Evolutionary conservation across 1,140 invertebrate species (phyloP), one percentile per base, ranked within the genome.

Genomic region (Drosophila tristis): DNA sequence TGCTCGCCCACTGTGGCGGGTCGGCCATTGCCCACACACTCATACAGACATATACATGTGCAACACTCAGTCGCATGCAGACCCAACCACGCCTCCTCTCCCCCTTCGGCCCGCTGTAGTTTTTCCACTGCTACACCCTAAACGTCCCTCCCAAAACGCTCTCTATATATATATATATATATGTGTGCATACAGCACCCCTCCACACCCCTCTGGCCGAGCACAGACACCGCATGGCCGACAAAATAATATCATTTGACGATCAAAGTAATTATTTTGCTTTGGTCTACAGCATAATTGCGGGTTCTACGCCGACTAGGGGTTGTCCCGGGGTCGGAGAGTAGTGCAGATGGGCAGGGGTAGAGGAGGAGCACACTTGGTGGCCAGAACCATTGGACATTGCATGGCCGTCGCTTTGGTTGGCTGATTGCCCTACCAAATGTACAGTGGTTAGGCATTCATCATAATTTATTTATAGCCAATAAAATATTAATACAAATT

Each of bases 241-340:
- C 78, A 86, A 90, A 90, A 90, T 90, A 91, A 91, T 91, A 91
- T 91, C 82, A 91, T 91, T 90, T 91, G 73, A 74, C 89, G 89
- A 91, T 91, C 89, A 85, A 90, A 89, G 87, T 90, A 90, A 91
- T 91, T 91, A 91, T 91, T 90, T 91, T 85, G 82, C 89, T 89
- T 89, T 81, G 89, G 79, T 91, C 89, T 84, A 87, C 89, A 84
- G 80, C 82, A 90, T 90, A 90, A 90, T 90, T 90, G 80, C 62
- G 73, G 78, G 74, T 78, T 80, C 80, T 73, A 66, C 72, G 48
- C 51, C 44, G 45, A 55, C 60, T 26, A 67, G 67, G 65, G 67
- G 64, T 70, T 70, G 67, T 44, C 64, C 16, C 43, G 42, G 53
- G 44, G 44, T 57, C 55, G 53, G 48, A 5, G 13, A 43, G 13